Conservation (phyloP, 2,888 invertebrate species). For the Eupithecia centaureata region DNA sequence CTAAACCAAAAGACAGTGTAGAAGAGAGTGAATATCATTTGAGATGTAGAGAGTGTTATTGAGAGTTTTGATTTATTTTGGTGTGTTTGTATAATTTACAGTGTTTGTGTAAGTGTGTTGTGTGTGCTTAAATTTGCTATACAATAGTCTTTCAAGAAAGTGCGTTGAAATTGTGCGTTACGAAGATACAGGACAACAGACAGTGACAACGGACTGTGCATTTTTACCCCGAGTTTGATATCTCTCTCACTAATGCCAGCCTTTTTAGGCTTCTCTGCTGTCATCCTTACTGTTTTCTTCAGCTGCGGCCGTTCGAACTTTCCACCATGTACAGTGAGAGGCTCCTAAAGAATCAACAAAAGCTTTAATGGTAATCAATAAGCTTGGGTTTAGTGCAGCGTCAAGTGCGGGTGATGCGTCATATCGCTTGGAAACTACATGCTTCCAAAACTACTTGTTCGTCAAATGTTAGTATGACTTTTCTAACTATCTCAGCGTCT, state of each 20-base stretch:
- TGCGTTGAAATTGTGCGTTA: conserved; percentile 47
- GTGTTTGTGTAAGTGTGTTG: conserved; percentile 15
- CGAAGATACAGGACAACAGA: conserved; percentile 52
- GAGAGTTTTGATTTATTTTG: neutral
- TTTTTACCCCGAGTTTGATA: conserved; percentile 66
- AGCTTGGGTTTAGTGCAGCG: conserved; percentile 58
- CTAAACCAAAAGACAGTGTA: conserved; percentile 40
- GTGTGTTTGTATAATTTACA: conserved; percentile 24
- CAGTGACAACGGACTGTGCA: conserved; percentile 57
- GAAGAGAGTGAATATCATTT: conserved; percentile 21
- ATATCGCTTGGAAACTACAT: conserved; percentile 46
- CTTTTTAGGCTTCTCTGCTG: conserved; percentile 70
- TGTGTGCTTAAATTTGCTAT: conserved; percentile 27
- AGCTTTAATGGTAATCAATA: conserved; percentile 61
- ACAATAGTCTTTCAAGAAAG: conserved; percentile 19
- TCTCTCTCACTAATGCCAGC: conserved; percentile 53
- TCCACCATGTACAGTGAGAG: conserved; percentile 75
- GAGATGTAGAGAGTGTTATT: conserved; percentile 6
- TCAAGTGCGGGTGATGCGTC: conserved; percentile 66
- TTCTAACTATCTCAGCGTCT: conserved; percentile 70
- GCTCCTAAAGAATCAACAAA: conserved; percentile 75
- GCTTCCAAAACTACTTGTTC: conserved; percentile 51
- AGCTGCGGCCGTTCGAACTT: conserved; percentile 79
- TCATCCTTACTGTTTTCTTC: conserved; percentile 77
- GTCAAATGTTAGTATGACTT: conserved; percentile 53